Percentiles rank a stretch among this genome's conserved stretches.
phyloP scores from a whole-genome alignment of 2,113 vertebrate species.

The Peromyscus polionotus region DNA sequence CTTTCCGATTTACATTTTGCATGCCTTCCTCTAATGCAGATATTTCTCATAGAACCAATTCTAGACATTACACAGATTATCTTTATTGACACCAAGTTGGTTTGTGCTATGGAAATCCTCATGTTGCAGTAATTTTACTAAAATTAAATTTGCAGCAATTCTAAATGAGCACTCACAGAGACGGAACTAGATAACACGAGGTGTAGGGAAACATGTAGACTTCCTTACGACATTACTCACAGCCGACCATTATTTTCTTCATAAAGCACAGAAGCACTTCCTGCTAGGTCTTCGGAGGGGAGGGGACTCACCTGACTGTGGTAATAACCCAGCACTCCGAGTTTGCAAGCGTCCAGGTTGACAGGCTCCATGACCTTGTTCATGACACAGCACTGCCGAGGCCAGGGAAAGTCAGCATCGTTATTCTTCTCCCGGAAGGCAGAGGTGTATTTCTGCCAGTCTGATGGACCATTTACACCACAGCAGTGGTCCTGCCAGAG shows the following conservation, averaged over 20 bases:
- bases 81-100: slow-evolving; percentile 18
- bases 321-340: slow-evolving; percentile 87
- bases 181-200: neutral
- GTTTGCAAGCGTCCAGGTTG: slow-evolving; percentile 87
- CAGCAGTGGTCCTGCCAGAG: slow-evolving; percentile 87
- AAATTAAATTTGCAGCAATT: neutral
- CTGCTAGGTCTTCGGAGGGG: neutral
- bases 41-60: neutral
- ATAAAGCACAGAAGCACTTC: neutral
- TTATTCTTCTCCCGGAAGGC: slow-evolving; percentile 78
- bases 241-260: neutral
- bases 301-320: slow-evolving; percentile 82
- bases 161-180: neutral
- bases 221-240: neutral
- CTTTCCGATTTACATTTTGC: slow-evolving; percentile 2
- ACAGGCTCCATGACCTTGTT: slow-evolving; percentile 68
- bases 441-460: slow-evolving; percentile 89
- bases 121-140: slow-evolving; percentile 16
- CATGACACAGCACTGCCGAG: slow-evolving; percentile 87
- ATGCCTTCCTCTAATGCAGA: neutral
- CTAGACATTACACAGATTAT: neutral
- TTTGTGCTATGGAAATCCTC: neutral
- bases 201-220: neutral
- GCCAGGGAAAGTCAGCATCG: slow-evolving; percentile 89
- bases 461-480: slow-evolving; percentile 86